These are phyloP conservation scores for Limnodromus scolopaceus DNA, from an alignment of 2,797 vertebrate genomes.

Conservation along the genomic window DNA sequence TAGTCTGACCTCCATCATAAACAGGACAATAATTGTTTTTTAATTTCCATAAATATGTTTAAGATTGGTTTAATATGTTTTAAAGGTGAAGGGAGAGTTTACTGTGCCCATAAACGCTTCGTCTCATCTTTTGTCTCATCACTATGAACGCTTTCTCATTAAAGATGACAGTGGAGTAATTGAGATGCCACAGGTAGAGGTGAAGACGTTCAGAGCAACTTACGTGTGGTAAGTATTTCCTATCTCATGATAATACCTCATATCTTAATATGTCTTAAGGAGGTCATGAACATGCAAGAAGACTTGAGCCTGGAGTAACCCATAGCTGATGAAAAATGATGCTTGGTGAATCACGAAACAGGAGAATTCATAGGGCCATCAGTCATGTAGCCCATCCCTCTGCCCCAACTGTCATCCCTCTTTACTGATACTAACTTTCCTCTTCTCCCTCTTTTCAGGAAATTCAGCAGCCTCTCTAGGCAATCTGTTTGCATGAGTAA, in stretches of 20 bases:
- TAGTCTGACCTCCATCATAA: not conserved
- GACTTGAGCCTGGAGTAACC: not conserved
- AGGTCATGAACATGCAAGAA: not conserved
- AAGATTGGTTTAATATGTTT: not conserved
- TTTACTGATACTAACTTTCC: not conserved
- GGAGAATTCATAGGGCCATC: not conserved
- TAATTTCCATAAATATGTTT: not conserved
- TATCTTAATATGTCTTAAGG: not conserved
- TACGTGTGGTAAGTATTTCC: not conserved
- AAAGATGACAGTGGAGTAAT: not conserved
- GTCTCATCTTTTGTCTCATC: not conserved
- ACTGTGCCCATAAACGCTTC: not conserved
- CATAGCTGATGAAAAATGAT: not conserved
- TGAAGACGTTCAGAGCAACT: not conserved
- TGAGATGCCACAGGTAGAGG: not conserved
- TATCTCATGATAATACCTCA: not conserved
- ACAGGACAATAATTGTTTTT: not conserved
- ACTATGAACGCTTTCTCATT: not conserved
- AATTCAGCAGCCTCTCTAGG: not conserved
- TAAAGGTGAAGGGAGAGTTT: not conserved
- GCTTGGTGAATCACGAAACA: not conserved
- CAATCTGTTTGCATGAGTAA: not conserved
- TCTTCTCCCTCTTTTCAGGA: not conserved
- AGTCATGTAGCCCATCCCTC: not conserved
- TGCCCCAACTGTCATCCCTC: not conserved